phyloP scores from a whole-genome alignment of 2,888 invertebrate species.

The Elysia crispata region DNA sequence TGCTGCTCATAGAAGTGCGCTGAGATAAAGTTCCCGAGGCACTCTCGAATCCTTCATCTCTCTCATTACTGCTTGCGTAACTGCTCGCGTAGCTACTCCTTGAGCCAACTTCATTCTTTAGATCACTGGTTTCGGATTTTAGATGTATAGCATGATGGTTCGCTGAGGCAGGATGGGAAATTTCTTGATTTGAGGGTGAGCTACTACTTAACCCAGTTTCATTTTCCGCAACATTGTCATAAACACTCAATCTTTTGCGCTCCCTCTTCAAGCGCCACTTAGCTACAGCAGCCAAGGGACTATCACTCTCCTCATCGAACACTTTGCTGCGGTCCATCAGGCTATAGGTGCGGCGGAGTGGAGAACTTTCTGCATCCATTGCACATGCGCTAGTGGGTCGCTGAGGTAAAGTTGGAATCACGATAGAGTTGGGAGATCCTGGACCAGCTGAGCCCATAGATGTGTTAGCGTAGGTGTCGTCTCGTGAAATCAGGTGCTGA shows the following conservation, averaged over 20 bases:
- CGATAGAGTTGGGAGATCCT: neutral
- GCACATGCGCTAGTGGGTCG: neutral
- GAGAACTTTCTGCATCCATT: neutral
- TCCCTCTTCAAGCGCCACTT: slow-evolving; percentile 66
- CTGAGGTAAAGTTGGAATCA: neutral
- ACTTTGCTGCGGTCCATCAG: slow-evolving; percentile 51
- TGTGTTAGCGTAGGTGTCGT: slow-evolving; percentile 30
- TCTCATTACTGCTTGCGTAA: slow-evolving; percentile 68
- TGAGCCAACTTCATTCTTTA: slow-evolving; percentile 67
- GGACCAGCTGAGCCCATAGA: neutral
- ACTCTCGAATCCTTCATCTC: slow-evolving; percentile 76
- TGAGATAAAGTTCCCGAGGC: slow-evolving; percentile 72
- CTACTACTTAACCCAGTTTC: neutral
- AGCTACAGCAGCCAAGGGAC: slow-evolving; percentile 62
- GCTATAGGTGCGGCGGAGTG: slow-evolving; percentile 50
- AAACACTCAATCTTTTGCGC: slow-evolving; percentile 60
- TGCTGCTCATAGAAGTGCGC: slow-evolving; percentile 75
- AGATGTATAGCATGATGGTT: slow-evolving; percentile 6
- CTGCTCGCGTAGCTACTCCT: slow-evolving; percentile 68
- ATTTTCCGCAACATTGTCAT: slow-evolving; percentile 65
- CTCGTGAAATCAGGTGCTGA: neutral
- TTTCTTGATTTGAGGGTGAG: neutral
- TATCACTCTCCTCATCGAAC: slow-evolving; percentile 60
- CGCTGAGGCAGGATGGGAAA: too few species aligned
- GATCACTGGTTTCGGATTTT: slow-evolving; percentile 53